Evolutionary conservation across 2,888 invertebrate species (phyloP).

Genomic region (Tipula unca): DNA sequence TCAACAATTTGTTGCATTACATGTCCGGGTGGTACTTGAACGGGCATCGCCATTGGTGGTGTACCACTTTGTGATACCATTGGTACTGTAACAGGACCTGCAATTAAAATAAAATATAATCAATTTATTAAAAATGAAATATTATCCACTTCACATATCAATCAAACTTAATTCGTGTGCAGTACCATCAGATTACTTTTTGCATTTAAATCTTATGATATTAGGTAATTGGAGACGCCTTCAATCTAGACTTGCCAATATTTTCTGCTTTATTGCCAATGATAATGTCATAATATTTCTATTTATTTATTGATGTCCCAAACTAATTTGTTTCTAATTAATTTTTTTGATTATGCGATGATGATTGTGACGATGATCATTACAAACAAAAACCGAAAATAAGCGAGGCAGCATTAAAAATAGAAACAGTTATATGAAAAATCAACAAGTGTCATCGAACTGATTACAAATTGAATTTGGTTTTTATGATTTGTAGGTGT

Average conservation of each 20-base stretch:
- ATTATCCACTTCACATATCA: neutral
- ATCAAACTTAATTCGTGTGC: neutral
- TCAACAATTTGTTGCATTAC: constrained; percentile 88
- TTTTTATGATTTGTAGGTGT: neutral
- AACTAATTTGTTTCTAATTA: neutral
- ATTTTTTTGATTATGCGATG: neutral
- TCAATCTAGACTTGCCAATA: neutral
- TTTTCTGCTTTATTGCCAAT: neutral
- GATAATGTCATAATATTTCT: neutral
- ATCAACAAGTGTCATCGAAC: neutral
- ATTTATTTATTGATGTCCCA: neutral
- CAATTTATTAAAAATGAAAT: neutral
- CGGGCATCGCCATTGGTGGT: constrained; percentile 75
- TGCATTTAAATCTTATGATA: neutral
- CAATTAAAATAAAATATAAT: constrained; percentile 31
- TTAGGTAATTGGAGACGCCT: neutral
- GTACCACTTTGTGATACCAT: constrained; percentile 75
- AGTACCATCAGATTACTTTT: neutral
- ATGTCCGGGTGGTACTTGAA: constrained; percentile 86
- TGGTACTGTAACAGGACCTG: constrained; percentile 76
- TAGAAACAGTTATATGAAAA: neutral
- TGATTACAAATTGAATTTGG: neutral
- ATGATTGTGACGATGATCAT: neutral
- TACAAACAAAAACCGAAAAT: neutral
- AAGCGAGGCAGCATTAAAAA: neutral